Conservation (phyloP, 2,797 vertebrate species). For the Bucorvus abyssinicus region DNA sequence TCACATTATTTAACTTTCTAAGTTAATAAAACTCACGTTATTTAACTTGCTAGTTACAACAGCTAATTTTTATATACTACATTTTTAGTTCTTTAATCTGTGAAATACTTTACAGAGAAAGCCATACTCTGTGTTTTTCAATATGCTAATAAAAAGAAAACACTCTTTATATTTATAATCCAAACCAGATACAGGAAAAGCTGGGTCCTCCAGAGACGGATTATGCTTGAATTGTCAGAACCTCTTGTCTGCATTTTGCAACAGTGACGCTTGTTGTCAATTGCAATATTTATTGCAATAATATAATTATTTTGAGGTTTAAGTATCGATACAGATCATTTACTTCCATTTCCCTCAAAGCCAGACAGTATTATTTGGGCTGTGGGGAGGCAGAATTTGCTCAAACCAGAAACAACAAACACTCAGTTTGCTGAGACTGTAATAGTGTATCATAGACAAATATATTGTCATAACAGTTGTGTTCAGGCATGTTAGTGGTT, state of each 20-base stretch:
- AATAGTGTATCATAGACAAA: neutral
- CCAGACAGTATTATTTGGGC: neutral
- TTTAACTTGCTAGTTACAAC: neutral
- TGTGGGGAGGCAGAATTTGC: neutral
- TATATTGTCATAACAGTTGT: neutral
- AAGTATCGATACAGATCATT: neutral
- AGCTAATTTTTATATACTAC: neutral
- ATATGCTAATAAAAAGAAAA: neutral
- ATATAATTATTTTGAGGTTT: neutral
- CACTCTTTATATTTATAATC: neutral
- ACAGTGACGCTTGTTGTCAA: neutral
- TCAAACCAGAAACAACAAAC: neutral
- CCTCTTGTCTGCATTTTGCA: neutral
- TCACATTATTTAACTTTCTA: neutral
- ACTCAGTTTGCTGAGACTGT: neutral
- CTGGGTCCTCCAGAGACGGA: neutral
- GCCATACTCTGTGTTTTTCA: neutral
- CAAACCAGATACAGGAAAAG: neutral
- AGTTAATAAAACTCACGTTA: neutral
- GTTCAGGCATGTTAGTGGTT: neutral
- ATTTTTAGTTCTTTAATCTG: neutral
- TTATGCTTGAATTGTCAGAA: neutral
- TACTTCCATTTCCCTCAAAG: neutral
- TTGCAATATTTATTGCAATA: neutral
- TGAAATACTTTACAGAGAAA: neutral